Percentiles rank a stretch among this genome's conserved stretches.
Evolutionary conservation across 2,797 vertebrate species (phyloP).

Genomic region (Allobates femoralis): DNA sequence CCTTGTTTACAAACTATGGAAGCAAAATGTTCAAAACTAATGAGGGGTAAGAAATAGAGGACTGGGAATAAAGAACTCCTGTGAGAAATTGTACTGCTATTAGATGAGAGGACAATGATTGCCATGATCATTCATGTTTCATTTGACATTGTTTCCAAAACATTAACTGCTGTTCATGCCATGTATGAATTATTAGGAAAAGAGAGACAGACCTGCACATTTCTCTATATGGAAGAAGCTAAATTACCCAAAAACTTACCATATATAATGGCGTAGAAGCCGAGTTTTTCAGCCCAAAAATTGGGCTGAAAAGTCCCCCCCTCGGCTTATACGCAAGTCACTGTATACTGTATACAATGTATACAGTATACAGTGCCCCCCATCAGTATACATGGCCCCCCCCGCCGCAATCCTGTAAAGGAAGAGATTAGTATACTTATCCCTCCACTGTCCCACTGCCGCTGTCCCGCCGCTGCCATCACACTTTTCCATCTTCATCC

Average conservation of each 20-base stretch:
- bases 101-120: background rate
- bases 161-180: background rate
- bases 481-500: too few species aligned
- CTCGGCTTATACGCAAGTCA: too few species aligned
- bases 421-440: too few species aligned
- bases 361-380: too few species aligned
- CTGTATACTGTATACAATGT: too few species aligned
- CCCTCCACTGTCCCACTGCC: too few species aligned
- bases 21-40: slow-evolving; percentile 1
- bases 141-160: background rate
- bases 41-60: background rate
- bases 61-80: background rate
- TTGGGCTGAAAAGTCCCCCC: too few species aligned
- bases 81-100: background rate
- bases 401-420: too few species aligned
- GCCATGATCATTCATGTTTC: slow-evolving; percentile 7
- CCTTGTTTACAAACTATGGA: background rate
- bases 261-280: too few species aligned
- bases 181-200: background rate
- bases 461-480: too few species aligned
- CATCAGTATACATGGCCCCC: too few species aligned
- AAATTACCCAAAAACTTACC: background rate
- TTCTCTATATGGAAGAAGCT: background rate
- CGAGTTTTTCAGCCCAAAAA: too few species aligned
- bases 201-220: background rate